Evolutionary conservation across 2,113 vertebrate species (phyloP), one percentile per base, ranked within the genome.

Genomic region (Sebastes schlegelii): DNA sequence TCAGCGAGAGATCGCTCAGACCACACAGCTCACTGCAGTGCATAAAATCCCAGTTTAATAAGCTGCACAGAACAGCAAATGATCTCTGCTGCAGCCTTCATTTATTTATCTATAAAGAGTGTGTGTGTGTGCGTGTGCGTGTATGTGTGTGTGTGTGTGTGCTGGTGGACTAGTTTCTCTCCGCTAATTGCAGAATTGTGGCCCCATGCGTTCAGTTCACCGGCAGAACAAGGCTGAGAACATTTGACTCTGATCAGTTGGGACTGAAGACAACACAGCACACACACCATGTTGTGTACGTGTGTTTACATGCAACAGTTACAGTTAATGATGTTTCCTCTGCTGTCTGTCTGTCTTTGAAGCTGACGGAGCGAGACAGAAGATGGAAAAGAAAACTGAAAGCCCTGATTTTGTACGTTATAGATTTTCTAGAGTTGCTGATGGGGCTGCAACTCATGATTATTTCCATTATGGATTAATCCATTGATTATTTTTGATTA

Each of bases 131-230:
- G 60, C 10, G n/a, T n/a, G n/a, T n/a, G n/a, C n/a, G n/a, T n/a
- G n/a, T n/a, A n/a, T n/a, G 65, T 6, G 45, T 5, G 8, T 5
- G 55, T 21, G 43, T 45, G 77, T 8, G 49, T n/a, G 49, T 57
- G 46, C 3, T 4, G 3, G 34, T 34, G 34, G 34, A 34, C 34
- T 52, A 34, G 2, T 48, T 17, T 76, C 46, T 58, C 71, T 82
- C 34, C 46, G 52, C 74, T 87, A 87, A 87, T 86, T 86, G 72
- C 83, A 51, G 65, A 66, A 48, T 45, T 16, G 70, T 60, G 63
- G 70, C 70, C 23, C 46, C 8, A 12, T 62, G 55, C 9, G 0
- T 61, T 83, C 63, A 48, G 52, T 64, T 85, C 71, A 69, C 66
- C 77, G 49, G 55, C 61, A 81, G 46, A 84, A 78, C 83, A 62